A percentile compares a stretch with the other conserved stretches of the same genome.
phyloP scores from a whole-genome alignment of 1,140 invertebrate genomes.

The Calephelis nemesis region DNA sequence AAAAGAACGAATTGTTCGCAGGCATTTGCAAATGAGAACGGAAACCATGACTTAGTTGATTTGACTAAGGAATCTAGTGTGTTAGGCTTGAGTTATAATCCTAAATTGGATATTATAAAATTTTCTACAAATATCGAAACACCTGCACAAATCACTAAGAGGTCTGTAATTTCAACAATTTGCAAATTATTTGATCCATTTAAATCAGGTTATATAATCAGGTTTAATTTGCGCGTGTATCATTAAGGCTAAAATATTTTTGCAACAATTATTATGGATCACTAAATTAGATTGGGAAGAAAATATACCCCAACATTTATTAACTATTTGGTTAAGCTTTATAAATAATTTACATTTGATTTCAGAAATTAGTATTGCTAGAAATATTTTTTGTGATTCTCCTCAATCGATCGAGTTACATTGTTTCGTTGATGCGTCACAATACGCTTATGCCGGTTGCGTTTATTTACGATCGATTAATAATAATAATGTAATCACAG shows the following conservation, averaged over 20 bases:
- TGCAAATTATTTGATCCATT: constrained; percentile 52
- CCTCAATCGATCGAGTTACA: background rate
- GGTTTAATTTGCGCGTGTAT: constrained; percentile 43
- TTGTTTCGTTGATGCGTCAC: constrained; percentile 5
- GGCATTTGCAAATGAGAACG: no score
- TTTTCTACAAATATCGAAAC: no score
- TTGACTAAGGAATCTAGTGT: no score
- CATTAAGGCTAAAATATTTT: constrained; percentile 35
- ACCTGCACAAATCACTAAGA: no score
- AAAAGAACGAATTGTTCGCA: no score
- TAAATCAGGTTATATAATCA: no score
- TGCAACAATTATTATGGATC: constrained; percentile 30
- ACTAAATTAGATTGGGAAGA: constrained; percentile 49
- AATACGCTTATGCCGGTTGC: constrained; percentile 10
- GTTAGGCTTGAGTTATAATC: no score
- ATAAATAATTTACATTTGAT: background rate
- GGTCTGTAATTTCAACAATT: background rate
- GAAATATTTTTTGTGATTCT: background rate
- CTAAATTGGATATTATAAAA: no score
- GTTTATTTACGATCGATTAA: background rate
- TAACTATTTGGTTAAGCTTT: background rate
- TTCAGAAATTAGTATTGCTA: background rate
- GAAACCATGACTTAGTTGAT: no score
- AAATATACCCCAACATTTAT: constrained; percentile 25
- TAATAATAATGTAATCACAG: background rate